A percentile compares a stretch with the other conserved stretches of the same genome.
phyloP scores from a whole-genome alignment of 1,140 invertebrate genomes.

The Penaeus chinensis region DNA sequence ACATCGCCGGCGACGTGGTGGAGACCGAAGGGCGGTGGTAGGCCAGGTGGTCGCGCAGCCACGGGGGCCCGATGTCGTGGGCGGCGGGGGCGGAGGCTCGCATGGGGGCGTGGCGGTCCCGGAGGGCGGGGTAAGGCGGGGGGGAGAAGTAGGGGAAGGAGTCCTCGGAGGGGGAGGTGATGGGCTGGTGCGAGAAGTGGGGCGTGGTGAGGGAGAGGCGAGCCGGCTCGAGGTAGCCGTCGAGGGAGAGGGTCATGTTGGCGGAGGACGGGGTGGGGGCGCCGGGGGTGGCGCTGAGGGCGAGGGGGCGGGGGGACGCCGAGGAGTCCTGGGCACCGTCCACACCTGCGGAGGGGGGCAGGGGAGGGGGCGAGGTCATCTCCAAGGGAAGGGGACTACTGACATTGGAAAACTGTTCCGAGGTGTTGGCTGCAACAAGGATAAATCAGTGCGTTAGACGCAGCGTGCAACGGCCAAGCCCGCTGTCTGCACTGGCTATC shows the following conservation, averaged over 20 bases:
- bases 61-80: constrained; percentile 71
- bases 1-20: constrained; percentile 79
- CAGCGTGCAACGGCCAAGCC: constrained; percentile 44
- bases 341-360: constrained; percentile 66
- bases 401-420: constrained; percentile 64
- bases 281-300: constrained; percentile 62
- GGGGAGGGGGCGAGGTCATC: constrained; percentile 64
- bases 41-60: constrained; percentile 69
- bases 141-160: constrained; percentile 87
- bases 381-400: constrained; percentile 64
- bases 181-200: constrained; percentile 75
- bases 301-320: constrained; percentile 54
- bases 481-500: too few species aligned
- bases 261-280: constrained; percentile 85
- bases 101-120: constrained; percentile 65
- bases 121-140: constrained; percentile 74
- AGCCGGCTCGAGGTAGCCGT: constrained; percentile 85
- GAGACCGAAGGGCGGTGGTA: constrained; percentile 73
- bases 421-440: constrained; percentile 61
- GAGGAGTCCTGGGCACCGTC: constrained; percentile 47
- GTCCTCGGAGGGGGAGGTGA: constrained; percentile 76
- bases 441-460: constrained; percentile 43
- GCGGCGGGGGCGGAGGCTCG: constrained; percentile 56
- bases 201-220: constrained; percentile 73
- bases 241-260: constrained; percentile 83